Base-by-base conservation (phyloP, 2,113 vertebrate species). In the Canis aureus region DNA sequence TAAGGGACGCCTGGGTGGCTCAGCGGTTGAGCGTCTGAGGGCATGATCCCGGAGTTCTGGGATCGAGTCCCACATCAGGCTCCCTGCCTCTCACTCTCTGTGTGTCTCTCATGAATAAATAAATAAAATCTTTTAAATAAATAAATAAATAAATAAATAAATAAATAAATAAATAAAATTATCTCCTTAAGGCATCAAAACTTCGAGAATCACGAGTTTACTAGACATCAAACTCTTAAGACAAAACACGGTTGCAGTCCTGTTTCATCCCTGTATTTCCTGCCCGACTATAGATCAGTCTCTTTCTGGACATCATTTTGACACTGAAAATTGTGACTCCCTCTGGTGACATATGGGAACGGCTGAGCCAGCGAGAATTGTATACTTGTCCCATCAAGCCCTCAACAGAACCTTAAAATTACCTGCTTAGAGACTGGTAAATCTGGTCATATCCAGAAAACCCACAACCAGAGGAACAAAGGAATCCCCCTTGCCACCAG, bases 361-460 rank as follows among this genome's bases (percentile, higher is more conserved):
- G 35, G 55, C 74, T 66, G 73, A 88, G 38, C n/a, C 4, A 43
- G 16, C 10, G 79, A 87, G 60, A 94, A 93, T 53, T 78, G 15
- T 29, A 12, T 59, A 69, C 66, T 78, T 64, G 29, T 13, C 23
- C 49, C 23, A 32, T 95, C 57, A 71, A 66, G 35, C 43, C 10
- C 12, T 64, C 32, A 83, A 0, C 2, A 11, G 22, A 82, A 83
- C 55, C 81, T 94, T 74, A 82, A 95, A n/a, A 67, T 89, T 49
- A 93, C 43, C 71, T 57, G 43, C 91, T 88, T 91, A 35, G 94
- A 82, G 55, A 86, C 35, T 67, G 27, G 38, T n/a, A 84, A 93
- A 97, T 84, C 62, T 93, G 60, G 64, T 86, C 88, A 64, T 82
- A 55, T 60, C 55, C 29, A 43, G 49, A 71, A 79, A 95, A 29